These are phyloP conservation scores for Cololabis saira DNA, from an alignment of 2,113 vertebrate genomes.

Conservation along the genomic window DNA sequence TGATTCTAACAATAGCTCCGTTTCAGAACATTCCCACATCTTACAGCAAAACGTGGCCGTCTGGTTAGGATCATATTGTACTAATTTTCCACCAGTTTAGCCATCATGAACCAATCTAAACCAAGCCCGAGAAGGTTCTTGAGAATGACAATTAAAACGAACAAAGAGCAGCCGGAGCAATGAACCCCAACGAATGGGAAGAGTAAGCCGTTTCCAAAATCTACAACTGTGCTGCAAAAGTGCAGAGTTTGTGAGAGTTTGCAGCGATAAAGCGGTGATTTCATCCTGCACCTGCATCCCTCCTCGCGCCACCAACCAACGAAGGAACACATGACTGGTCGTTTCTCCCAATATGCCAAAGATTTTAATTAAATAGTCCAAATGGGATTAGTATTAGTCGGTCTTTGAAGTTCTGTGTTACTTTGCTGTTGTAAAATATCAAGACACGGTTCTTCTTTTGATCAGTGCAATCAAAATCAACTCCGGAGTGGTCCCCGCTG, in stretches of 20 bases:
- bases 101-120: constrained; percentile 78
- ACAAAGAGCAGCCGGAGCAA: constrained; percentile 74
- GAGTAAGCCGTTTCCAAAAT: constrained; percentile 60
- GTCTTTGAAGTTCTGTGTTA: constrained; percentile 62
- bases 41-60: constrained; percentile 53
- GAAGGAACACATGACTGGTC: constrained; percentile 36
- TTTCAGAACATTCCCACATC: constrained; percentile 68
- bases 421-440: constrained; percentile 40
- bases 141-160: constrained; percentile 78
- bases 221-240: constrained; percentile 41
- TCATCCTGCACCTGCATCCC: constrained; percentile 21
- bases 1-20: constrained; percentile 49
- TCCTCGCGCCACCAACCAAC: constrained; percentile 14
- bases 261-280: background rate
- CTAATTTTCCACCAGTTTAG: constrained; percentile 45
- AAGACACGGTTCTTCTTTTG: constrained; percentile 61
- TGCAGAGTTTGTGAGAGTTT: background rate
- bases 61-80: constrained; percentile 58
- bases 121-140: constrained; percentile 66
- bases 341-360: constrained; percentile 39
- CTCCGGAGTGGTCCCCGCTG: constrained; percentile 45
- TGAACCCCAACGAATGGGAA: constrained; percentile 73
- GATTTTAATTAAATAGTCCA: constrained; percentile 67
- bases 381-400: constrained; percentile 67
- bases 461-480: constrained; percentile 75